Base-by-base conservation (phyloP, 2,888 invertebrate species). In the Scaptomyza cyrtandrae region DNA sequence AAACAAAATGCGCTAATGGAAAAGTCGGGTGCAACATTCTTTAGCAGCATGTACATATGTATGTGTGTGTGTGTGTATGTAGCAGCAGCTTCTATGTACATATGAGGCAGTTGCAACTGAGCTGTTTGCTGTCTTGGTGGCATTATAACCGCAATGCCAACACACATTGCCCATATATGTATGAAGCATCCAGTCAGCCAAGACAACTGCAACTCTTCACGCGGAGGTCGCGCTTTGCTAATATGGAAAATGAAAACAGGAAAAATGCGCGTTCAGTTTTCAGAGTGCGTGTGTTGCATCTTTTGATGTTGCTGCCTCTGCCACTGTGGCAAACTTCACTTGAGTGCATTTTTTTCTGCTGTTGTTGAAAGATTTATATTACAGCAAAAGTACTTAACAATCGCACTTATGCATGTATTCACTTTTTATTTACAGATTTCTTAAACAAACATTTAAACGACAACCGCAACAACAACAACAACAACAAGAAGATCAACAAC, bases 191-290 rank as follows among this genome's bases (percentile, higher is more conserved):
- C 61, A 66, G 56, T 58, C 41, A 43, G 60, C 62, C 50, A 52
- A 50, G 63, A 19, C 61, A 39, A 35, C 66, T 56, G 61, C 61
- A 35, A 39, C 54, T 50, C 58, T 54, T 33, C 43, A 61, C 58
- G 75, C 53, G 70, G 74, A 84, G 86, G 86, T 79, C 81, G 87
- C 61, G 69, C 70, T 46, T 69, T 59, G 74, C 88, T 80, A 80
- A 88, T 86, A 87, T 88, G 87, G 87, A 82, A 87, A 88, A 88
- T 88, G 85, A 83, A 87, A 87, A 86, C 88, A 88, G 84, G 88
- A 86, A 86, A 86, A 83, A 83, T 86, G 70, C 66, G 69, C 62
- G 70, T 75, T 69, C 48, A 65, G 71, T 66, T 75, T 71, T 54
- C 43, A 43, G 56, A 53, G 59, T 65, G 57, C 48, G 65, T 59